These are phyloP conservation scores for Dermolepida albohirtum DNA, from an alignment of 2,888 invertebrate genomes.

Conservation along the genomic window DNA sequence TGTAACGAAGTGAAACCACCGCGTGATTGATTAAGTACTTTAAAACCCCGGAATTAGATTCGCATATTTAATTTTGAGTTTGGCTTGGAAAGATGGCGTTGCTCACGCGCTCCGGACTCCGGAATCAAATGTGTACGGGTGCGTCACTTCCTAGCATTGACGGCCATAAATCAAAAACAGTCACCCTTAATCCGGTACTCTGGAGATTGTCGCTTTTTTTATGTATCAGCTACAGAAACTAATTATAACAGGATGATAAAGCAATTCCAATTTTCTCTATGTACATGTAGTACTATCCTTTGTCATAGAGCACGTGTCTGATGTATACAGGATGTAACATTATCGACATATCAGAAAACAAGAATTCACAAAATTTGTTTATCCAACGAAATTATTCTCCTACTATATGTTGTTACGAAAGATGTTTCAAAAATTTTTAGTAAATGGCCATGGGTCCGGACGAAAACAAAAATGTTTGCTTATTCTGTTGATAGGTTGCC, in stretches of 20 bases:
- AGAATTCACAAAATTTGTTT: no score
- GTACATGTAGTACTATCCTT: background rate
- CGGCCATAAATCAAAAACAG: conserved; percentile 64
- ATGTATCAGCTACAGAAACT: conserved; percentile 60
- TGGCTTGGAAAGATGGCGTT: conserved; percentile 55
- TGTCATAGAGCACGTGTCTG: no score
- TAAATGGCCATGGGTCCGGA: no score
- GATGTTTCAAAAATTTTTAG: no score
- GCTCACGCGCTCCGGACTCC: conserved; percentile 45
- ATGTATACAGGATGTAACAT: no score
- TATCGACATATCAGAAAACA: no score
- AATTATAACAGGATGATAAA: conserved; percentile 64
- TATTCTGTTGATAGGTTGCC: no score
- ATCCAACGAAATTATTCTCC: no score
- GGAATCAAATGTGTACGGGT: conserved; percentile 53
- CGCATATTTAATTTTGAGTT: conserved; percentile 64
- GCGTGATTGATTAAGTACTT: conserved; percentile 65
- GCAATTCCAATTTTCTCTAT: conserved; percentile 41
- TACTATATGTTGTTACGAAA: no score
- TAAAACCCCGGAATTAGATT: conserved; percentile 63
- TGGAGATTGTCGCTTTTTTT: conserved; percentile 59
- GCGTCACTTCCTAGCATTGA: conserved; percentile 60
- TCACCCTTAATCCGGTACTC: conserved; percentile 63
- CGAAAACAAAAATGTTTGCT: no score
- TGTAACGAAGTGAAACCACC: conserved; percentile 49